These are phyloP conservation scores for Leptopterna dolabrata DNA, from an alignment of 2,888 invertebrate species.

Conservation along the genomic window DNA sequence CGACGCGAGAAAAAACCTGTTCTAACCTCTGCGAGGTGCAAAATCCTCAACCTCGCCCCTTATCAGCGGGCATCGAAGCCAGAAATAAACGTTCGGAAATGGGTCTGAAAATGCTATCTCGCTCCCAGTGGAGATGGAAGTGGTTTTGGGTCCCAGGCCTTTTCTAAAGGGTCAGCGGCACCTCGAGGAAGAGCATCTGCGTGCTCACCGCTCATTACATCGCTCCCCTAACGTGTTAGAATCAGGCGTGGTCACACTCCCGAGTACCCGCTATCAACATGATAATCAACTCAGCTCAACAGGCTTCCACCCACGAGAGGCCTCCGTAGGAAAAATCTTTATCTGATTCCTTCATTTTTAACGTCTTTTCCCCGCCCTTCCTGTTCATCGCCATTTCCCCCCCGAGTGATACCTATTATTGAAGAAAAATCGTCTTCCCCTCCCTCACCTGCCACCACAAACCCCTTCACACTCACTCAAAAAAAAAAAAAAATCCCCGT, in stretches of 20 bases:
- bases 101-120: background rate
- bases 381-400: conserved; percentile 8
- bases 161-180: conserved; percentile 14
- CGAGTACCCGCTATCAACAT: conserved; percentile 24
- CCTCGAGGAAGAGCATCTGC: conserved; percentile 16
- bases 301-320: conserved; percentile 31
- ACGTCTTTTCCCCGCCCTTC: background rate
- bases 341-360: conserved; percentile 6
- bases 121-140: background rate
- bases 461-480: too few relatives aligned
- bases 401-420: conserved; percentile 6
- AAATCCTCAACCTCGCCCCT: background rate
- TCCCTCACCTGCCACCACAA: too few relatives aligned
- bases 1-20: background rate
- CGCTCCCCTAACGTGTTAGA: conserved; percentile 47
- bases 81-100: background rate
- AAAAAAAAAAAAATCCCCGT: background rate
- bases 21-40: background rate
- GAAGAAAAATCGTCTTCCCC: background rate
- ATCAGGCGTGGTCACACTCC: conserved; percentile 48
- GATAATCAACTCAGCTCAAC: conserved; percentile 36
- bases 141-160: background rate
- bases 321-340: conserved; percentile 15
- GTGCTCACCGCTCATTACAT: conserved; percentile 22
- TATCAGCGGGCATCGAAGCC: background rate